Conservation (phyloP, 2,113 vertebrate genomes). For the Rhinolophus ferrumequinum region DNA sequence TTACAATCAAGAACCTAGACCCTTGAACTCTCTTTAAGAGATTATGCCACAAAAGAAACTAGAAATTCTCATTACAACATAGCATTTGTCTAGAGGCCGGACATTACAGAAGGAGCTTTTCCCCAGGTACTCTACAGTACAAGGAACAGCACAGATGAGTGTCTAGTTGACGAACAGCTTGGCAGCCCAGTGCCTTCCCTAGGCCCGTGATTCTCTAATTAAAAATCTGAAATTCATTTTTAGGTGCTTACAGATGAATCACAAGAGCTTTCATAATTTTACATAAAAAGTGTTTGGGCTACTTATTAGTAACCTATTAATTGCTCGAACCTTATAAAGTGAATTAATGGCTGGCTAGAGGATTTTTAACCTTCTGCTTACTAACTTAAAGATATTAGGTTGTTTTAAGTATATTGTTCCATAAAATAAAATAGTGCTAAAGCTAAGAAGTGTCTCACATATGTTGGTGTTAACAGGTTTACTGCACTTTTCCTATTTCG, state of each 20-base stretch:
- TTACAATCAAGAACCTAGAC: not conserved
- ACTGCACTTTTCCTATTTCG: not conserved
- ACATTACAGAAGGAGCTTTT: not conserved
- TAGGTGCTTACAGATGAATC: not conserved
- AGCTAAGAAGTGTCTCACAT: not conserved
- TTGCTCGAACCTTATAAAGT: not conserved
- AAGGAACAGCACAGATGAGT: not conserved
- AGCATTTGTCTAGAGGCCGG: not conserved
- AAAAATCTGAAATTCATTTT: not conserved
- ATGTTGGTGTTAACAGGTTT: not conserved
- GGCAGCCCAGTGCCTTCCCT: not conserved
- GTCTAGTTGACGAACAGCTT: too few species aligned
- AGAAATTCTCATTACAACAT: not conserved
- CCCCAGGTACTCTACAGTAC: not conserved
- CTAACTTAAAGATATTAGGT: not conserved
- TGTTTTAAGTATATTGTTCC: not conserved
- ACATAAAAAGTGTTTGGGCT: not conserved
- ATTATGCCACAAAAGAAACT: not conserved
- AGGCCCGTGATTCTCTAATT: not conserved
- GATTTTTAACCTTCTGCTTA: constrained; percentile 15
- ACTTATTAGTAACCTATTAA: not conserved
- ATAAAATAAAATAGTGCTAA: not conserved
- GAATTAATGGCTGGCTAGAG: not conserved
- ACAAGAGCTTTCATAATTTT: not conserved
- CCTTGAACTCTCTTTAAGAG: not conserved